Evolutionary conservation across 2,797 vertebrate genomes (phyloP), one percentile per base, ranked within the genome.

Genomic region (Mormyrops attenuatus): DNA sequence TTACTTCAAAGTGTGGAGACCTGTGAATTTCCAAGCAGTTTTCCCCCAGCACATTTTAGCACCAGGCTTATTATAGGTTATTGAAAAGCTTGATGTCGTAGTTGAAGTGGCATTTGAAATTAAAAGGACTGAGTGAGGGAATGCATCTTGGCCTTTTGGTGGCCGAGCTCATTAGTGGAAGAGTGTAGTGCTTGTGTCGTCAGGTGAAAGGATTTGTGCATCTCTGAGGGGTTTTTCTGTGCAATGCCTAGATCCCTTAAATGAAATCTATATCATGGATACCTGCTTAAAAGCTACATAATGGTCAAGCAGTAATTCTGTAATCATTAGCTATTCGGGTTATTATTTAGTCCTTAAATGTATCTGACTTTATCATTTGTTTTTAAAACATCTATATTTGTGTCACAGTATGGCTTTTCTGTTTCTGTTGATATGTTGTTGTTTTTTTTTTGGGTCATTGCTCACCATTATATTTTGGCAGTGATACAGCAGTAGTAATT

Each of bases 221-320:
- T 94, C 91, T 86, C 93, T 91, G 90, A 92, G 93, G 94, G 93
- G 91, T 92, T 93, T 93, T 94, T 92, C 90, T 89, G 88, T 90
- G 90, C 88, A 86, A 84, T 87, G 89, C 88, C 90, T 88, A 90
- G 73, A 88, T 93, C 92, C 90, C 1, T 26, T 91, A 92, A 92
- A 93, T 77, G 89, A 90, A 66, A 91, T 93, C 91, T 91, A 92
- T 92, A 93, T 92, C 88, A 91, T 85, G 90, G 41, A 89, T 91
- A 92, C 90, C 89, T 92, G 89, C 91, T 91, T 89, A 89, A 87
- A 88, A 90, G 91, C 38, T 90, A 90, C 88, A 88, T 88, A 91
- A 89, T 22, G 90, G 55, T 60, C 55, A 47, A 38, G 11, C 86
- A n/a, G 30, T 89, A 92, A 90, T 82, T 50, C 73, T 89, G 34